Evolutionary conservation across 2,888 invertebrate species (phyloP), one percentile per base, ranked within the genome.

Genomic region (Drosophila phalerata): DNA sequence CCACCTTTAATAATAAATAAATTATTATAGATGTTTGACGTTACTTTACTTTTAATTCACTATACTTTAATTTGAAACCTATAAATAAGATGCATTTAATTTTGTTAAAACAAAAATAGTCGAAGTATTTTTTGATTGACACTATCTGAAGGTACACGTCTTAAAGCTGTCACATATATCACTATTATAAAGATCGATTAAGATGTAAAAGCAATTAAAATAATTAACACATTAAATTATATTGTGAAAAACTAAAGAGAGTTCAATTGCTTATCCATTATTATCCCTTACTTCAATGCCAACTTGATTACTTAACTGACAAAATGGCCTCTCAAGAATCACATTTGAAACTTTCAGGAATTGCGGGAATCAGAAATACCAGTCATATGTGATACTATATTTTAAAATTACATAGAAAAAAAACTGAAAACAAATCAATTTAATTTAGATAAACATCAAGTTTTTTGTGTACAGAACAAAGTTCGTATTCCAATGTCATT

Each of bases 401-500:
- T 15, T 37, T 25, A n/a, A 0, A 25, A 8, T 5, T 0, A 19
- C 13, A 9, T 9, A 9, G 1, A n/a, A n/a, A 5, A n/a, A 0
- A 10, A 22, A 15, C 0, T 15, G 0, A 25, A 0, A 11, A 3
- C 2, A 6, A 37, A 3, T 0, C 1, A 32, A 5, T 11, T 25
- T 5, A n/a, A 2, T 8, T 0, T 49, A 1, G 5, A n/a, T 1
- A 10, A 25, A 10, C n/a, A 51, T 5, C 37, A 37, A 37, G n/a
- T 22, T 4, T 10, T 51, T 1, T 51, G 25, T 37, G 0, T 34
- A 0, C 3, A 9, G n/a, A 37, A 10, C 10, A 5, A 0, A 25
- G 25, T 25, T n/a, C 49, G 49, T 10, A 2, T 6, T 0, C 6
- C 5, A 6, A 5, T 51, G 37, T 79, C 70, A 83, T 83, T 82